These are phyloP conservation scores for Psittacara wagleri DNA, from an alignment of 2,113 vertebrate genomes.

Conservation along the genomic window DNA sequence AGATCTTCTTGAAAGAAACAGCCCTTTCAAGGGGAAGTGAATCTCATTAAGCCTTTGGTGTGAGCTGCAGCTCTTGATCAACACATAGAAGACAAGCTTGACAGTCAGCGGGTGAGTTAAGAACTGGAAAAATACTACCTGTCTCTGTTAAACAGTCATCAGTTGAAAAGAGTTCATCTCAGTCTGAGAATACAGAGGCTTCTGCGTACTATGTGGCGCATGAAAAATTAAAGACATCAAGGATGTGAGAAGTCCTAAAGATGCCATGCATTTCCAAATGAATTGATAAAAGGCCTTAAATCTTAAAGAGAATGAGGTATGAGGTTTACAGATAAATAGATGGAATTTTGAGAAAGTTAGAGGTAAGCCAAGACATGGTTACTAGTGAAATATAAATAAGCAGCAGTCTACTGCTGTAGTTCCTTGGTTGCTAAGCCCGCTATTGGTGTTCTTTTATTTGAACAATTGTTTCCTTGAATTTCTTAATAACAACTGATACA, in stretches of 20 bases:
- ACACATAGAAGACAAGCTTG: background rate
- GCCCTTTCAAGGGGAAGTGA: constrained; percentile 5
- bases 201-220: background rate
- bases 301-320: constrained; percentile 73
- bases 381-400: constrained; percentile 33
- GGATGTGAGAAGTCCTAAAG: constrained; percentile 61
- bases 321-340: constrained; percentile 66
- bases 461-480: constrained; percentile 68
- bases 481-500: constrained; percentile 39
- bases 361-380: background rate
- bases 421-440: background rate
- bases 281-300: constrained; percentile 70
- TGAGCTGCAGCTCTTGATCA: constrained; percentile 58
- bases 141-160: constrained; percentile 28
- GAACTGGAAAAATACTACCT: constrained; percentile 24
- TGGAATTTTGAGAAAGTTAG: constrained; percentile 48
- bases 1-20: constrained; percentile 36
- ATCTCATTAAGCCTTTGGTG: constrained; percentile 63
- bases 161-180: constrained; percentile 31
- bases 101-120: constrained; percentile 40
- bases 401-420: background rate
- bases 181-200: background rate
- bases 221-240: constrained; percentile 67
- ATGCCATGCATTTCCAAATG: constrained; percentile 58
- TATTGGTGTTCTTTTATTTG: constrained; percentile 31